Conservation (phyloP, 1,140 invertebrate species). For the Schlechtendalia chinensis region DNA sequence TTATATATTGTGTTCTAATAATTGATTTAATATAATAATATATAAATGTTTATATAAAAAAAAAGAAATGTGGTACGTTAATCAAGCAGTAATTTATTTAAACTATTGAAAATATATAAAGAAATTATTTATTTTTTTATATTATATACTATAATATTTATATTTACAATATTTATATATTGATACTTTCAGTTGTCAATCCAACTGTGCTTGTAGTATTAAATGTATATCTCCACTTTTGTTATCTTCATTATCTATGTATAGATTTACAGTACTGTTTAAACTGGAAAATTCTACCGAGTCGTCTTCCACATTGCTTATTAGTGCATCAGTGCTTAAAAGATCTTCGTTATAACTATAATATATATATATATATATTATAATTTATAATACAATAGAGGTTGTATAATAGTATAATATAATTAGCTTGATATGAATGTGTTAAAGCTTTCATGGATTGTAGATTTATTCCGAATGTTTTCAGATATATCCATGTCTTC, state of each 20-base stretch:
- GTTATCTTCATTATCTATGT: conserved; percentile 21
- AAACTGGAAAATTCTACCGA: conserved; percentile 1
- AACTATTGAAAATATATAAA: no score
- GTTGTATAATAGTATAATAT: not conserved
- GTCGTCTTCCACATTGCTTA: not conserved
- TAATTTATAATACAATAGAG: not conserved
- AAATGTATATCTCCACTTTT: conserved; percentile 18
- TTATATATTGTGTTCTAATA: not conserved
- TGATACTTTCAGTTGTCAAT: no score
- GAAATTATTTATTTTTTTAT: no score
- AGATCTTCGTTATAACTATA: not conserved
- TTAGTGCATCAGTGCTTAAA: not conserved
- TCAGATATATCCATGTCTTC: no score
- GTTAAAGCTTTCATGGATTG: no score
- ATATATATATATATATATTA: no score
- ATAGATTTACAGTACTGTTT: not conserved
- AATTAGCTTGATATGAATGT: no score
- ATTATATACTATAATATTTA: no score
- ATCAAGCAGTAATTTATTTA: not conserved
- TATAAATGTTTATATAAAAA: not conserved
- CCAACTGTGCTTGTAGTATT: not conserved
- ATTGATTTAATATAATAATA: not conserved
- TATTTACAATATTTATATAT: no score
- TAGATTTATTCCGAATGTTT: no score
- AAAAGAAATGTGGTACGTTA: not conserved